Percentiles rank a stretch among this genome's conserved stretches.
Evolutionary conservation across 2,797 vertebrate species (phyloP).

Genomic region (Galago senegalensis): DNA sequence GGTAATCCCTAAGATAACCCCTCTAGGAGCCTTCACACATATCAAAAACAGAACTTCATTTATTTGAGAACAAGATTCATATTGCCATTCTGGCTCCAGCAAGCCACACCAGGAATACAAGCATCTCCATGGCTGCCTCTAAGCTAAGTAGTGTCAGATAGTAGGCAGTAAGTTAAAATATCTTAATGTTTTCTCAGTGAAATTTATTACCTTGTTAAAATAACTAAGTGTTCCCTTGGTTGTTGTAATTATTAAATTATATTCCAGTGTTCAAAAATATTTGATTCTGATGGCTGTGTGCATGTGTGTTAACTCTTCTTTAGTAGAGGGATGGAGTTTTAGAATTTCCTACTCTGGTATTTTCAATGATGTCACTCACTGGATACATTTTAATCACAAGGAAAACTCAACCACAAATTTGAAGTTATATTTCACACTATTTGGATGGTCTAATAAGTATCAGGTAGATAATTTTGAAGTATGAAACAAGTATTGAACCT

Average conservation of each 20-base stretch:
- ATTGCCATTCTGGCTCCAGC: background rate
- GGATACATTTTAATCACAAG: background rate
- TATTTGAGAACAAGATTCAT: background rate
- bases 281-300: background rate
- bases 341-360: background rate
- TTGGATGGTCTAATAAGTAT: background rate
- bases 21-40: background rate
- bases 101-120: background rate
- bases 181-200: background rate
- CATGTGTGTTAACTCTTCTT: background rate
- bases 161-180: background rate
- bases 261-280: background rate
- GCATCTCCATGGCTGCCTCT: background rate
- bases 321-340: background rate
- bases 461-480: background rate
- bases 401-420: too few relatives aligned
- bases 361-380: background rate
- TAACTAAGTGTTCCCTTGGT: background rate
- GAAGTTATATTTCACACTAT: background rate
- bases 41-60: background rate
- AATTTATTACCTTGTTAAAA: background rate
- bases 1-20: background rate
- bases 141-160: background rate
- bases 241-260: background rate
- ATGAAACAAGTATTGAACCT: background rate